phyloP scores from a whole-genome alignment of 2,113 vertebrate genomes.

The Syngnathus floridae region DNA sequence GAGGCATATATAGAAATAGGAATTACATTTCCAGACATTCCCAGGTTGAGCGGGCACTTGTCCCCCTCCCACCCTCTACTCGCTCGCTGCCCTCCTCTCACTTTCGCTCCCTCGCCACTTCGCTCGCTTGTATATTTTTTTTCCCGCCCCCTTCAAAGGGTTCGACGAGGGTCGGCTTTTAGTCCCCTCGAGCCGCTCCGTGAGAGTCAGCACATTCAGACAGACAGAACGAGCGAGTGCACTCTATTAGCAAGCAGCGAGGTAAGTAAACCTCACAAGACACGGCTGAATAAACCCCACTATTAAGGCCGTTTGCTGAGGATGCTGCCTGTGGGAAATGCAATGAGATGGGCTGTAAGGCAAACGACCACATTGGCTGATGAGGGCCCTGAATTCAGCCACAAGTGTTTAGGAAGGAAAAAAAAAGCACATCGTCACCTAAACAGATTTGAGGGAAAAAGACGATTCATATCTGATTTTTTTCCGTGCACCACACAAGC shows the following conservation, averaged over 20 bases:
- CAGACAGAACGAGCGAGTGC: slow-evolving; percentile 57
- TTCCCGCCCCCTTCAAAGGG: slow-evolving; percentile 44
- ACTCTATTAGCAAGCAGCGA: slow-evolving; percentile 63
- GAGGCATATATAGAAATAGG: slow-evolving; percentile 71
- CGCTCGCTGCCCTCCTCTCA: neutral
- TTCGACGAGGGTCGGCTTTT: slow-evolving; percentile 56
- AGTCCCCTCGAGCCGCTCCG: slow-evolving; percentile 50
- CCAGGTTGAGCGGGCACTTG: slow-evolving; percentile 47
- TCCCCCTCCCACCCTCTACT: neutral
- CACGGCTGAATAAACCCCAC: slow-evolving; percentile 62
- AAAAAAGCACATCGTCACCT: neutral
- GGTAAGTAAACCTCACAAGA: slow-evolving; percentile 66
- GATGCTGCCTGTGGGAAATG: slow-evolving; percentile 56
- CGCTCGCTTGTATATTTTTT: slow-evolving; percentile 21
- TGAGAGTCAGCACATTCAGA: slow-evolving; percentile 64
- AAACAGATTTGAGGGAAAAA: neutral
- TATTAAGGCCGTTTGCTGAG: slow-evolving; percentile 33
- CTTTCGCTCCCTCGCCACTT: neutral
- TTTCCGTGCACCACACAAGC: neutral
- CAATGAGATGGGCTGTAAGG: slow-evolving; percentile 10
- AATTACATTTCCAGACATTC: slow-evolving; percentile 70
- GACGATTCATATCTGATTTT: neutral
- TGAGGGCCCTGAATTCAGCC: neutral
- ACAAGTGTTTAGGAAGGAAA: neutral
- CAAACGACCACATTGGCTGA: neutral